Conservation (phyloP, 2,888 invertebrate genomes). For the Diabrotica balteata region DNA sequence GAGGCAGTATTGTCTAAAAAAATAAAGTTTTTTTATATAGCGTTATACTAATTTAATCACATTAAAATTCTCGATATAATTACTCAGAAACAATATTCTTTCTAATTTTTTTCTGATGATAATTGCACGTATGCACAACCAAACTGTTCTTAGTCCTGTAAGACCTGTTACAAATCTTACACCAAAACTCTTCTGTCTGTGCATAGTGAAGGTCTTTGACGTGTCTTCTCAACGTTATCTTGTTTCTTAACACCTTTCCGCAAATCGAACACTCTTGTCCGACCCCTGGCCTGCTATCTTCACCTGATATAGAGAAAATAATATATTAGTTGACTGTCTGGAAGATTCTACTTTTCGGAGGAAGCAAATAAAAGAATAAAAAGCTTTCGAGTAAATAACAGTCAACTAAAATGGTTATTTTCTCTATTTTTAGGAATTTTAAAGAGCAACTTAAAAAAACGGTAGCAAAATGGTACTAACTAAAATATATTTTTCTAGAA, state of each 20-base stretch:
- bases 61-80: too few species aligned
- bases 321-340: conserved; percentile 43
- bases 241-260: conserved; percentile 52
- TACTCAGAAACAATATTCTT: not conserved
- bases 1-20: too few species aligned
- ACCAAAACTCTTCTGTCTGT: conserved; percentile 51
- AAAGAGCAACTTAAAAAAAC: conserved; percentile 5
- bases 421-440: conserved; percentile 38
- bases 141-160: conserved; percentile 55
- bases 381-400: conserved; percentile 41
- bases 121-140: conserved; percentile 53
- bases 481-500: too few species aligned
- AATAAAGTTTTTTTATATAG: too few species aligned
- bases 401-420: conserved; percentile 49
- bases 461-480: too few species aligned
- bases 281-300: conserved; percentile 15
- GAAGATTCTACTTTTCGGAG: conserved; percentile 26
- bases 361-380: conserved; percentile 37
- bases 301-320: conserved; percentile 49
- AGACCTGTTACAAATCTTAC: conserved; percentile 50
- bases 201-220: conserved; percentile 52
- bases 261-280: conserved; percentile 52
- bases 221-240: conserved; percentile 51
- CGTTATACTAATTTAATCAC: not conserved
- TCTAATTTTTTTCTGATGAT: conserved; percentile 49